Evolutionary conservation across 1,140 invertebrate genomes (phyloP), one percentile per base, ranked within the genome.

Genomic region (Rhagoletis zephyria): DNA sequence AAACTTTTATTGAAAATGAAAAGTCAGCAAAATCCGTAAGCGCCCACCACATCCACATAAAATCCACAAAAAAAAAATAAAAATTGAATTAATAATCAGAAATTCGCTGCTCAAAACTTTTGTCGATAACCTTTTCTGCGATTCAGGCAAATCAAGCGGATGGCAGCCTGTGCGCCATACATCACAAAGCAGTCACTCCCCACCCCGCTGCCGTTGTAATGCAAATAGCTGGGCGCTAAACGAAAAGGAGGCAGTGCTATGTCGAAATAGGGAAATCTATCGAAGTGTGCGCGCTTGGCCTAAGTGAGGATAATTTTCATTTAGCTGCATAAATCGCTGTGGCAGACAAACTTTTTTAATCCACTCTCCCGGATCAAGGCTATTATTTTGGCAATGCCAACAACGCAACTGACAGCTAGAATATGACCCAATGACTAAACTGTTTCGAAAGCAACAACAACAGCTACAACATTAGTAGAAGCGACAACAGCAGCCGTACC

Each of bases 381-480:
- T 81, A 81, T 81, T 81, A 81, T 81, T 81, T 59, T 10, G 48
- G 74, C n/a, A 74, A 74, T 74, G 4, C 42, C 67, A 74, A 74
- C 40, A 74, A 74, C 42, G 4, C 12, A 74, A 74, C 67, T 74
- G 67, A 74, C 67, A 74, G 67, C n/a, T 16, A 81, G 19, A 45
- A 67, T 77, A 77, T 77, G 48, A 81, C 74, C 74, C 48, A 81
- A 10, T 56, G 74, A 59, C 74, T 81, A 81, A 81, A 81, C n/a
- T 56, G 45, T 81, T 81, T 81, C 74, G 56, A 56, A 56, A 81
- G 19, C 74, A 81, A 51, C 70, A 70, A 74, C 40, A n/a, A 10
- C 42, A 51, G 16, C 7, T 7, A 56, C 65, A 70, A 40, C 12
- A 9, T 4, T 48, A 1, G 10, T 4, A 63, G 16, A 56, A 56